A percentile compares a stretch with the other conserved stretches of the same genome.
Evolutionary conservation across 2,888 invertebrate genomes (phyloP).

Genomic region (Ophioninae sp.): DNA sequence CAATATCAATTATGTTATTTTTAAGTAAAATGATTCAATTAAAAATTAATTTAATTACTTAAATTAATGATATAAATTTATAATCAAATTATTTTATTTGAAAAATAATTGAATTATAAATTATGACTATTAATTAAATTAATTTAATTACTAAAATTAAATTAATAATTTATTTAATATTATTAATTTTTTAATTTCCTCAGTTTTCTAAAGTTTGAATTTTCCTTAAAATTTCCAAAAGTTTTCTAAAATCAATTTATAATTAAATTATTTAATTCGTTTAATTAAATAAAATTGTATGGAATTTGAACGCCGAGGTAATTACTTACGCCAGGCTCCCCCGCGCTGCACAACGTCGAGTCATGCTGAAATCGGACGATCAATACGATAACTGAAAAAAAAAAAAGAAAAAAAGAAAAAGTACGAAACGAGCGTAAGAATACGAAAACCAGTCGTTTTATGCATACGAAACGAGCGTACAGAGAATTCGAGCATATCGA

Average conservation of each 20-base stretch:
- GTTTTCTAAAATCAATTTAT: no score
- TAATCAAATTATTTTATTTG: no score
- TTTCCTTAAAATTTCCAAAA: no score
- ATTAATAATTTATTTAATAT: no score
- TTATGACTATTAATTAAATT: no score
- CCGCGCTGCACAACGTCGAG: constrained; percentile 80
- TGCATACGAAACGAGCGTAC: constrained; percentile 48
- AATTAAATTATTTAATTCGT: not conserved
- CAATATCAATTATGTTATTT: not conserved
- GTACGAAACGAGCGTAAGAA: constrained; percentile 16
- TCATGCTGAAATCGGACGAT: constrained; percentile 78
- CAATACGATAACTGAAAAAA: constrained; percentile 78
- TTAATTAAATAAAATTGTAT: not conserved
- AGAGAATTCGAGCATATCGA: constrained; percentile 61
- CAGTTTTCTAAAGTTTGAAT: no score
- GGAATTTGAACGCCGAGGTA: not conserved
- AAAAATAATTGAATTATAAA: no score
- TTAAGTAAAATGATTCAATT: no score
- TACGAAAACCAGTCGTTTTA: constrained; percentile 41
- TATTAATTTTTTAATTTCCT: no score
- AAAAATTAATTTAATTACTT: no score
- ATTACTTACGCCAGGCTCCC: constrained; percentile 80
- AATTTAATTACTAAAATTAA: no score
- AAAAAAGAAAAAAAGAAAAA: constrained; percentile 61
- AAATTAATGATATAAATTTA: no score